These are phyloP conservation scores for Sander lucioperca DNA, from an alignment of 2,113 vertebrate genomes.

Conservation along the genomic window DNA sequence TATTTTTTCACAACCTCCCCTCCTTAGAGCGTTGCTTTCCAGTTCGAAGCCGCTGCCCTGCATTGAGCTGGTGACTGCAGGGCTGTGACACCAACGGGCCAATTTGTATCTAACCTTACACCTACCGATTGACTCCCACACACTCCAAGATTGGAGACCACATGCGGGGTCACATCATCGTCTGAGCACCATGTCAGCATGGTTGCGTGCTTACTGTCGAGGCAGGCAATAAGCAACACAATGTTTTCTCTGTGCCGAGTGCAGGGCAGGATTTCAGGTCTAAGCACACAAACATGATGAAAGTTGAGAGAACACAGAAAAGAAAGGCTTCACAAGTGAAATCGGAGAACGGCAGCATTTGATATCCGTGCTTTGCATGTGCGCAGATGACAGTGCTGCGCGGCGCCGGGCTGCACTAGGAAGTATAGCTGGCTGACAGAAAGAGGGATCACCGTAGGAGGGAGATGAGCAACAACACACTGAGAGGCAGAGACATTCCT, in stretches of 20 bases:
- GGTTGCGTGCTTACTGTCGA: conserved; percentile 1
- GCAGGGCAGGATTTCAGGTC: conserved; percentile 19
- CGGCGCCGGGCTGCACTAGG: not conserved
- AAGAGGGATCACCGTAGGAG: conserved; percentile 53
- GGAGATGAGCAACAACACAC: conserved; percentile 54
- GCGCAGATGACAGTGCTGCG: not conserved
- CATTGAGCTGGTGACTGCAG: conserved; percentile 34
- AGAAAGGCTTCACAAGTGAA: not conserved
- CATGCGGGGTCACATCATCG: conserved; percentile 29
- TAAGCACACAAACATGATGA: not conserved
- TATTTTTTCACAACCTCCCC: conserved; percentile 2
- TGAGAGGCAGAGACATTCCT: conserved; percentile 54
- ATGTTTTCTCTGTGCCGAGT: not conserved
- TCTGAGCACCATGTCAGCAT: conserved; percentile 29
- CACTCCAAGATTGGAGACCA: conserved; percentile 50
- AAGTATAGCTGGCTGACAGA: conserved; percentile 30
- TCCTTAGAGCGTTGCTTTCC: not conserved
- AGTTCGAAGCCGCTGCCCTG: not conserved
- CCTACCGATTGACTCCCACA: conserved; percentile 57
- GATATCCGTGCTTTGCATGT: conserved; percentile 34
- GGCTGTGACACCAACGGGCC: conserved; percentile 34
- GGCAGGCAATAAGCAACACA: conserved; percentile 7
- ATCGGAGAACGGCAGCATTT: conserved; percentile 26
- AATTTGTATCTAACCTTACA: conserved; percentile 65
- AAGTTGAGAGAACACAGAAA: not conserved